Evolutionary conservation across 2,888 invertebrate species (phyloP).

Genomic region (Sylvicola cinctus): DNA sequence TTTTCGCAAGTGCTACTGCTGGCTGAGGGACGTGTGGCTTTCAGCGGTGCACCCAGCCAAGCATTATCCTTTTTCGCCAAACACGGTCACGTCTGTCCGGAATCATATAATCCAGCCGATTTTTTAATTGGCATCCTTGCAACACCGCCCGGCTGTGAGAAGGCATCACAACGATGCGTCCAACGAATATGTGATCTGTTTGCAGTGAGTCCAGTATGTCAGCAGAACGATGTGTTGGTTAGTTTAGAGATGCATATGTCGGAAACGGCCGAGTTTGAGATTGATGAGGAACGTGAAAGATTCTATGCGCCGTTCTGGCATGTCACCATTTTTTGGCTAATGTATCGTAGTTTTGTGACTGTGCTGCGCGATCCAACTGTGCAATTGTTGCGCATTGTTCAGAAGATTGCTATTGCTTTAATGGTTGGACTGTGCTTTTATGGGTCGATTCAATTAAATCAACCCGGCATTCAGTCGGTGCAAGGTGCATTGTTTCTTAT

Average conservation of each 20-base stretch:
- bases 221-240: constrained; percentile 53
- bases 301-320: constrained; percentile 47
- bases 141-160: constrained; percentile 54
- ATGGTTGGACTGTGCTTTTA: constrained; percentile 72
- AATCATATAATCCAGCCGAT: constrained; percentile 77
- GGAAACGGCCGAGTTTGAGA: too few relatives aligned
- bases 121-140: constrained; percentile 72
- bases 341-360: constrained; percentile 51
- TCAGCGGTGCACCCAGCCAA: constrained; percentile 46
- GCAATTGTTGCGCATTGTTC: constrained; percentile 51
- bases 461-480: constrained; percentile 67
- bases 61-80: constrained; percentile 45
- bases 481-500: constrained; percentile 76
- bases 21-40: constrained; percentile 74
- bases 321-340: constrained; percentile 52
- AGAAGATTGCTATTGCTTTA: constrained; percentile 61
- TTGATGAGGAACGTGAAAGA: constrained; percentile 28
- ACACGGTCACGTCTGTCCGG: constrained; percentile 34
- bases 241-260: constrained; percentile 50
- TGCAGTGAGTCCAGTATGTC: constrained; percentile 52
- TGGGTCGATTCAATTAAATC: constrained; percentile 48
- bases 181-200: constrained; percentile 58
- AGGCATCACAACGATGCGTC: constrained; percentile 44
- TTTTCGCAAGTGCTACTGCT: constrained; percentile 64
- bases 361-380: constrained; percentile 62